A percentile compares a stretch with the other conserved stretches of the same genome.
Evolutionary conservation across 2,797 vertebrate species (phyloP).

Genomic region (Sebastolobus altivelis): DNA sequence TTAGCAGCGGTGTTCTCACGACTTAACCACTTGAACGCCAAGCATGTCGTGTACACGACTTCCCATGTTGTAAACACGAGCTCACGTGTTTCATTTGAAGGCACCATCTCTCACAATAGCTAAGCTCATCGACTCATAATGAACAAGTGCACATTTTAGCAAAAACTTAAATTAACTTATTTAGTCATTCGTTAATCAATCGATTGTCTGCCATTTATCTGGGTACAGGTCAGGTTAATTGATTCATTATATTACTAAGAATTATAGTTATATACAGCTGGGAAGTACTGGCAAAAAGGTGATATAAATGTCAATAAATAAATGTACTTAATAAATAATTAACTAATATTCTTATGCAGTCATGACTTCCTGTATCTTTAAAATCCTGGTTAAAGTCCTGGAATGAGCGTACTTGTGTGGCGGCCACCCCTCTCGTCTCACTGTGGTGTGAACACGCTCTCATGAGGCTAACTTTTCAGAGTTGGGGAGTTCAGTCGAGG

Average conservation of each 20-base stretch:
- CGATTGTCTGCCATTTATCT: neutral
- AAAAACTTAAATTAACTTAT: neutral
- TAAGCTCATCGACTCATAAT: neutral
- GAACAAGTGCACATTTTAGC: neutral
- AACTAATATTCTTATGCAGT: neutral
- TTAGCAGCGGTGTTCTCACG: too few relatives aligned
- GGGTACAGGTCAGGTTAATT: neutral
- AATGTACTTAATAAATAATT: neutral
- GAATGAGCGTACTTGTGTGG: neutral
- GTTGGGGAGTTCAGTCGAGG: slow-evolving; percentile 48
- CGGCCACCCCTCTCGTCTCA: neutral
- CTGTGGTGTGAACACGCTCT: slow-evolving; percentile 10
- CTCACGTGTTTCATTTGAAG: too few relatives aligned
- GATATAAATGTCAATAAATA: neutral
- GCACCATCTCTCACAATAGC: neutral
- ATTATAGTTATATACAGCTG: neutral
- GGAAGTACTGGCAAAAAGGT: neutral
- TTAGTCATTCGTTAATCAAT: neutral
- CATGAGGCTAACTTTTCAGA: slow-evolving; percentile 37
- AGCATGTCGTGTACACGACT: too few relatives aligned
- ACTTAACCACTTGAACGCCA: too few relatives aligned
- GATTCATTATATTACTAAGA: neutral
- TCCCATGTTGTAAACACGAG: too few relatives aligned
- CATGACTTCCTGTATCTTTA: neutral
- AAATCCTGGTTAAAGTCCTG: neutral